Evolutionary conservation across 1,140 invertebrate genomes (phyloP), one percentile per base, ranked within the genome.

Genomic region (Chironomus tepperi): DNA sequence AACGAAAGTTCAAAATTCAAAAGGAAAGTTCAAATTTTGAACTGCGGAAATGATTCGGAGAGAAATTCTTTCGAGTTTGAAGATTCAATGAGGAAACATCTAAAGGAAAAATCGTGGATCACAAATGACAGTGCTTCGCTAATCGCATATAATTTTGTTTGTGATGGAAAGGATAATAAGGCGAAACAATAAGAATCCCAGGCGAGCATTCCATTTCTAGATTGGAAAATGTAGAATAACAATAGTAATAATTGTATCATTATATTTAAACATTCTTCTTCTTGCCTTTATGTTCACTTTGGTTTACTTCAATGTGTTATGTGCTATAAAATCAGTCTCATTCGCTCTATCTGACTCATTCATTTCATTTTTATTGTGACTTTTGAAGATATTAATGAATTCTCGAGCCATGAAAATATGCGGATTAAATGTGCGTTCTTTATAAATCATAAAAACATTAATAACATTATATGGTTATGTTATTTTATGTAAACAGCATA

Each of bases 401-500:
- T 70, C 65, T 21, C 65, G 65, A 70, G 19, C 65, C 65, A 70
- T 70, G 18, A 70, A 70, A 70, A 70, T 70, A 21, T 70, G 65
- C 65, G 65, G 19, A 57, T 57, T 70, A 19, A 70, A 70, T 70
- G 65, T 70, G 65, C 65, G 65, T 70, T 57, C 47, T 57, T 70
- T 70, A 34, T 70, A 70, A 70, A 70, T 70, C 65, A 70, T 70
- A 70, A 70, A 70, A 70, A 70, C 65, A 70, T 70, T 70, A 70
- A 70, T 70, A 70, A 70, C 65, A 70, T 70, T 70, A 70, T 70
- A 70, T 70, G 65, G 65, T 70, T 70, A 21, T 70, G 65, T 70
- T 70, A 70, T 70, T 70, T 70, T 70, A 18, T 70, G 65, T 70
- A 70, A 70, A 70, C 65, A 70, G 65, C 16, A 70, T 70, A 70